A percentile compares a stretch with the other conserved stretches of the same genome.
Evolutionary conservation across 2,888 invertebrate genomes (phyloP).

Genomic region (Macaria notata): DNA sequence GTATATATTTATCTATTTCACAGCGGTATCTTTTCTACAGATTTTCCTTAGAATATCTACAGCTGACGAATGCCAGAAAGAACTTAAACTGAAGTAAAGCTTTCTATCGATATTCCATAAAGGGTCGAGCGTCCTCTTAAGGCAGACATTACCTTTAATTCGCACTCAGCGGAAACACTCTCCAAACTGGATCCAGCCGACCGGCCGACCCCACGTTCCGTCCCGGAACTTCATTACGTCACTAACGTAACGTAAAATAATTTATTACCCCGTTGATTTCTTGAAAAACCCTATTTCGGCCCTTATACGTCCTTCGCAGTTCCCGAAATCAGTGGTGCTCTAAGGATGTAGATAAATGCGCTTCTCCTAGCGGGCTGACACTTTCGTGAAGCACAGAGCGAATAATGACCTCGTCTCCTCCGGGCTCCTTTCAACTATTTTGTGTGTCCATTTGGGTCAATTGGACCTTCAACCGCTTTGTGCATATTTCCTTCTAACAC

Average conservation of each 20-base stretch:
- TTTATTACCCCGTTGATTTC: conserved; percentile 66
- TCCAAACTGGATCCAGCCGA: conserved; percentile 29
- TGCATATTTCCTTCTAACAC: conserved; percentile 63
- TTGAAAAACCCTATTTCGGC: conserved; percentile 60
- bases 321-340: conserved; percentile 68
- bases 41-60: too few relatives aligned
- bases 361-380: conserved; percentile 70
- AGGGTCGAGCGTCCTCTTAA: conserved; percentile 22
- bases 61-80: too few relatives aligned
- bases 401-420: conserved; percentile 73
- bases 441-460: conserved; percentile 79
- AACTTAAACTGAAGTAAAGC: conserved; percentile 3
- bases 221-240: conserved; percentile 46
- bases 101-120: conserved; percentile 21
- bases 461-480: conserved; percentile 71
- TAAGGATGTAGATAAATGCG: conserved; percentile 78
- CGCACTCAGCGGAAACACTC: conserved; percentile 30
- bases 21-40: too few relatives aligned
- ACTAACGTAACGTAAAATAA: conserved; percentile 51
- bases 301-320: conserved; percentile 61
- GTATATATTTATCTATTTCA: too few relatives aligned
- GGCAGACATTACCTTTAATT: conserved; percentile 29
- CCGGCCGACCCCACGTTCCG: conserved; percentile 31
- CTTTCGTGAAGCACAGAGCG: conserved; percentile 69
- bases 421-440: conserved; percentile 72